Conservation (phyloP, 2,797 vertebrate genomes). For the Chaenodraco wilsoni region DNA sequence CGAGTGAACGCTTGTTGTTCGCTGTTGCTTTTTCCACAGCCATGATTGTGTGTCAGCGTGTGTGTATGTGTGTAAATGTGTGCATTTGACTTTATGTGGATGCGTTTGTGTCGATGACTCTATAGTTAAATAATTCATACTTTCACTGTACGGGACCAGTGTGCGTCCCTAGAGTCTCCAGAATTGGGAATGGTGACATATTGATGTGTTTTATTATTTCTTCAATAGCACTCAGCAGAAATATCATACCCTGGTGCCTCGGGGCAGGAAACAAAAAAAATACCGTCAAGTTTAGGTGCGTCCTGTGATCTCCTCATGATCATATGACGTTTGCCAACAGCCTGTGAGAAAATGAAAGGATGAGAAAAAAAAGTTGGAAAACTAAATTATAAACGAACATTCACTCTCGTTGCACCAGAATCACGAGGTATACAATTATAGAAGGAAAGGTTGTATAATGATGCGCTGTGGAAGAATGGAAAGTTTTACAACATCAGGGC, state of each 20-base stretch:
- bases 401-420: constrained; percentile 34
- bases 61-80: constrained; percentile 15
- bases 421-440: constrained; percentile 8
- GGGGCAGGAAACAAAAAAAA: constrained; percentile 25
- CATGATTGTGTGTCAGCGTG: not conserved
- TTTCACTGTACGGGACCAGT: constrained; percentile 30
- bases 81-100: constrained; percentile 27
- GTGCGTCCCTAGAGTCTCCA: constrained; percentile 15
- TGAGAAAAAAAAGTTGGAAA: not conserved
- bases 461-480: constrained; percentile 19
- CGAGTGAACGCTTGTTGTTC: constrained; percentile 69
- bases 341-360: constrained; percentile 23
- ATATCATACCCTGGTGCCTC: constrained; percentile 6
- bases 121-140: constrained; percentile 33
- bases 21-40: constrained; percentile 57
- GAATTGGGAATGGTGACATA: not conserved
- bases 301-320: constrained; percentile 46
- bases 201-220: constrained; percentile 23
- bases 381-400: constrained; percentile 29
- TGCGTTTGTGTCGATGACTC: constrained; percentile 47
- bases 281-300: constrained; percentile 8
- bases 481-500: constrained; percentile 7
- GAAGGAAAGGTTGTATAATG: constrained; percentile 2
- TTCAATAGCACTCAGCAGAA: constrained; percentile 6
- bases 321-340: constrained; percentile 27